Conservation (phyloP, 1,140 invertebrate species). For the Limonius californicus region DNA sequence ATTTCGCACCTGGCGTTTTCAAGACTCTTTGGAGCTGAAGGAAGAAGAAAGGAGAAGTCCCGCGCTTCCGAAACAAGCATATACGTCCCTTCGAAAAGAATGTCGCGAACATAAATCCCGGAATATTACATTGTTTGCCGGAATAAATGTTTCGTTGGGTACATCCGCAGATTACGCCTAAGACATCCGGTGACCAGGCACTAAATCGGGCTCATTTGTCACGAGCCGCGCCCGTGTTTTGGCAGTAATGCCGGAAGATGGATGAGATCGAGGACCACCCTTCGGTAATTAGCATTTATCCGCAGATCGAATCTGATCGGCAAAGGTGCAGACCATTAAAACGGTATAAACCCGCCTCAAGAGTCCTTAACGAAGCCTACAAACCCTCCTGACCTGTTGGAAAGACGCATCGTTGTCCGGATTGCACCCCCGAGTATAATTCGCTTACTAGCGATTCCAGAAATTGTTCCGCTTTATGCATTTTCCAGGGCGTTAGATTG, state of each 20-base stretch:
- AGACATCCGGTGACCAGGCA: background rate
- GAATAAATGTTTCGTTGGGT: slow-evolving; percentile 3
- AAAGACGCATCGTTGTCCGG: slow-evolving; percentile 16
- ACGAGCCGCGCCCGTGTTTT: background rate
- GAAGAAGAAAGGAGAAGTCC: too few species aligned
- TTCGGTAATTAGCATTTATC: slow-evolving; percentile 2
- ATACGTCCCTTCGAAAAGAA: background rate
- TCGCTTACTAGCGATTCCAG: slow-evolving; percentile 22
- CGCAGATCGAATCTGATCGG: background rate
- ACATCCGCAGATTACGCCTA: background rate
- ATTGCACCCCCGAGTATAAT: slow-evolving; percentile 20
- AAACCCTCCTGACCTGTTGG: slow-evolving; percentile 21
- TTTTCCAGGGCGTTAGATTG: slow-evolving; percentile 23
- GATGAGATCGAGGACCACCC: background rate
- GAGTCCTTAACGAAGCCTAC: slow-evolving; percentile 6
- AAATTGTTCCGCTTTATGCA: slow-evolving; percentile 25
- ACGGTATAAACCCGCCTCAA: slow-evolving; percentile 7
- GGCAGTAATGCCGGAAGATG: background rate
- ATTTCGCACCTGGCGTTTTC: too few species aligned
- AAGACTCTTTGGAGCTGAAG: too few species aligned
- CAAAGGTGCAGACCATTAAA: slow-evolving; percentile 5
- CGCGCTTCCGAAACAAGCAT: background rate
- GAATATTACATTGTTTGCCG: slow-evolving; percentile 3
- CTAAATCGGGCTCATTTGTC: slow-evolving; percentile 1
- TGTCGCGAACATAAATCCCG: background rate